phyloP scores from a whole-genome alignment of 2,113 vertebrate species.

The Lepus europaeus region DNA sequence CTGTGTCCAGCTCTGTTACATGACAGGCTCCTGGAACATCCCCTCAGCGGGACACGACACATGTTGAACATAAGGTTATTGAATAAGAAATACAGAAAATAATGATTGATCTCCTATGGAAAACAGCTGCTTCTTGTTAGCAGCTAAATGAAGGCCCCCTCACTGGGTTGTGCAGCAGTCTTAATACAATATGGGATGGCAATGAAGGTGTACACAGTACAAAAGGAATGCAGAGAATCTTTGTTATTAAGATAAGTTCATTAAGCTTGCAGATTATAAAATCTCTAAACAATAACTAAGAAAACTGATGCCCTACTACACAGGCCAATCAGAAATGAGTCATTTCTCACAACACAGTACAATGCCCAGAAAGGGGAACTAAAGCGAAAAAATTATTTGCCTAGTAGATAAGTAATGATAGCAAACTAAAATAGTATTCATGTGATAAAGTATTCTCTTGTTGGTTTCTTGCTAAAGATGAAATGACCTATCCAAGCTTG shows the following conservation, averaged over 20 bases:
- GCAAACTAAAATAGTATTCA: neutral
- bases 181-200: neutral
- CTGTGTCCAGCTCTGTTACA: conserved; percentile 36
- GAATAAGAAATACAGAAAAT: conserved; percentile 77
- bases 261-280: conserved; percentile 41
- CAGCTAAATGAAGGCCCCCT: conserved; percentile 75
- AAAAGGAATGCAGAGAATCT: neutral
- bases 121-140: conserved; percentile 83
- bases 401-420: neutral
- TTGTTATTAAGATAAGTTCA: conserved; percentile 42
- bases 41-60: conserved; percentile 75
- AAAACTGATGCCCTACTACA: neutral
- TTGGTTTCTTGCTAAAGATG: neutral
- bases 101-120: conserved; percentile 77
- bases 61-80: conserved; percentile 76
- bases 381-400: conserved; percentile 6
- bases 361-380: neutral
- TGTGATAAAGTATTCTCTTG: neutral
- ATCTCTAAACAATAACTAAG: neutral
- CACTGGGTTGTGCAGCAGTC: conserved; percentile 56
- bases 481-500: neutral
- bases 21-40: conserved; percentile 70
- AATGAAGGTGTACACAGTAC: neutral
- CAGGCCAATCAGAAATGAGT: neutral
- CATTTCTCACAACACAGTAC: neutral